Base-by-base conservation (phyloP, 1,140 invertebrate genomes). In the Trachymyrmex cornetzi region DNA sequence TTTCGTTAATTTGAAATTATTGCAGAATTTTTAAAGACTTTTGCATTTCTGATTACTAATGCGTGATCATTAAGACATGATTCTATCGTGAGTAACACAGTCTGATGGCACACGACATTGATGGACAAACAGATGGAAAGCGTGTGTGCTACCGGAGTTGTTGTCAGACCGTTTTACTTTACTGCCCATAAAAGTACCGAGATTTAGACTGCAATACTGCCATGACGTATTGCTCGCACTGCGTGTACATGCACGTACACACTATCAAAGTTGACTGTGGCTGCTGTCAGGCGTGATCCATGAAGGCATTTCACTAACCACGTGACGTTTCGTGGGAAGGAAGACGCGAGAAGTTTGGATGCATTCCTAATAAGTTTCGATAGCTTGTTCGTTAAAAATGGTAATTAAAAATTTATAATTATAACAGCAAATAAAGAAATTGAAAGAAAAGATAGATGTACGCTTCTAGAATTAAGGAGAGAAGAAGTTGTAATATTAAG, bases 171-270 rank as follows among this genome's bases (percentile, higher is more conserved):
- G 93, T 95, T 95, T 95, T 95, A 95, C 94, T 95, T 95, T 95
- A 95, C 93, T 95, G 93, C 93, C 94, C 93, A 95, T 95, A 95
- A 95, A 95, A 94, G 93, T 94, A 94, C 94, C 92, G 92, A 95
- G 94, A 95, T 95, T 94, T 94, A 95, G 94, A 95, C 94, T 94
- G 93, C 93, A 95, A 93, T 94, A 94, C 92, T 92, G 91, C 91
- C 93, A 92, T 94, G 93, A 94, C 93, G 92, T 94, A 94, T 94
- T 90, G 92, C 88, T 89, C 91, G 75, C 87, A 80, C 89, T 85
- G n/a, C 64, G 90, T 90, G 85, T 91, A 88, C 89, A 24, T 64
- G 27, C 53, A 66, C 61, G 22, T 85, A 55, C 48, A 66, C 75
- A 64, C 75, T 27, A 67, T 80, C 11, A n/a, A 27, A 38, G 69